A percentile compares a stretch with the other conserved stretches of the same genome.
phyloP scores from a whole-genome alignment of 1,140 invertebrate species.

The Dendroctonus ponderosae region DNA sequence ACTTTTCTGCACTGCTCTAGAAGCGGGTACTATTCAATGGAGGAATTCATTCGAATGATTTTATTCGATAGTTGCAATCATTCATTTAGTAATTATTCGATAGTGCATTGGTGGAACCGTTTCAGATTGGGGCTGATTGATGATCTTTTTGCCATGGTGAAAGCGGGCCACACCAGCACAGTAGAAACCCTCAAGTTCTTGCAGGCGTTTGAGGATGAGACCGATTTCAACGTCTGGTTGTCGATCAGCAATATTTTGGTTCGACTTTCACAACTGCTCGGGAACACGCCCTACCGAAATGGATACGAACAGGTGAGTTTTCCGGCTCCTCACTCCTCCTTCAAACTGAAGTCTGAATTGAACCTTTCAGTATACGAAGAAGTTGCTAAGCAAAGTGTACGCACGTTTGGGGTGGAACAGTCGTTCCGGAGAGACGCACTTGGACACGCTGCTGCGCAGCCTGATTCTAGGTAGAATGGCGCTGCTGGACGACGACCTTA shows the following conservation, averaged over 20 bases:
- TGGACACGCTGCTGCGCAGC: slow-evolving; percentile 80
- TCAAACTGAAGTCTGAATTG: neutral
- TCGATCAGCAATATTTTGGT: slow-evolving; percentile 77
- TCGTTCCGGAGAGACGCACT: slow-evolving; percentile 71
- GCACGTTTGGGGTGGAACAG: slow-evolving; percentile 76
- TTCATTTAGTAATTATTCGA: no score
- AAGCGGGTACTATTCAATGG: no score
- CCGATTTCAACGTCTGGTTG: slow-evolving; percentile 92
- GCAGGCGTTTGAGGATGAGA: slow-evolving; percentile 78
- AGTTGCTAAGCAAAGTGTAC: slow-evolving; percentile 69
- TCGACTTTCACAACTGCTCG: slow-evolving; percentile 71
- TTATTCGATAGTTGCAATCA: no score
- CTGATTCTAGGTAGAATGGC: slow-evolving; percentile 81
- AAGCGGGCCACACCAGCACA: slow-evolving; percentile 80
- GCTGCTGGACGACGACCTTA: slow-evolving; percentile 72
- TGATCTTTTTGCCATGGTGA: slow-evolving; percentile 89
- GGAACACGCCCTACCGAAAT: slow-evolving; percentile 73
- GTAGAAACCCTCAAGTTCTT: slow-evolving; percentile 67
- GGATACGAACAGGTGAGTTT: slow-evolving; percentile 58
- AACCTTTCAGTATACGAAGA: slow-evolving; percentile 60
- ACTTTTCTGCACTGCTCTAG: no score
- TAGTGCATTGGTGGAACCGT: neutral
- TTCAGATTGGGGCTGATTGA: slow-evolving; percentile 79
- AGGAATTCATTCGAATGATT: no score
- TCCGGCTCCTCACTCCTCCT: neutral